phyloP scores from a whole-genome alignment of 2,797 vertebrate genomes.

The Pteropus rufus region DNA sequence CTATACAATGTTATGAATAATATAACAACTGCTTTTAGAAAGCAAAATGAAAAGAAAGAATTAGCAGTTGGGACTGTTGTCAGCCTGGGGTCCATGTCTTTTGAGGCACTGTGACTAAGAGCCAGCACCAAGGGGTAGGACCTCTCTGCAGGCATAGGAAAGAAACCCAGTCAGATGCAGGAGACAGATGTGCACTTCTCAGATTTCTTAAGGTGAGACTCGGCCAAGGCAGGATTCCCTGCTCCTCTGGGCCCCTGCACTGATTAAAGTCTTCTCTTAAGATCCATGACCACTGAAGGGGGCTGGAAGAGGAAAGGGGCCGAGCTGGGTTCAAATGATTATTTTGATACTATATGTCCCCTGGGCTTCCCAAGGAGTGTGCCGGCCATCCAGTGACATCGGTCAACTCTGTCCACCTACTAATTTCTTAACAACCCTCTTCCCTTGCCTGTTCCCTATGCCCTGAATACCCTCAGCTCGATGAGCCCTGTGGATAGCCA shows the following conservation, averaged over 20 bases:
- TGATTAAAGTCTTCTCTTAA: not conserved
- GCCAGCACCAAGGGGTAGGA: not conserved
- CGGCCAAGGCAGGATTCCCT: not conserved
- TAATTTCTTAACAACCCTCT: not conserved
- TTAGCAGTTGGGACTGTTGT: slow-evolving; percentile 57
- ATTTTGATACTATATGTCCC: not conserved
- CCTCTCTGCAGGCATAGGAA: slow-evolving; percentile 16
- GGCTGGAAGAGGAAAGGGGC: not conserved
- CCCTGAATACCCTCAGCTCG: not conserved
- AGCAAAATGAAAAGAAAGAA: slow-evolving; percentile 66
- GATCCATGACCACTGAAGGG: not conserved
- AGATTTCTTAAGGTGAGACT: not conserved
- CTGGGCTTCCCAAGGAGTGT: not conserved
- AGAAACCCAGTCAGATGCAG: not conserved
- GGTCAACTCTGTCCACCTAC: not conserved
- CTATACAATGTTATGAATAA: slow-evolving; percentile 80
- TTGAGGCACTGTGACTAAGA: slow-evolving; percentile 67
- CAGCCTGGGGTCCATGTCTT: slow-evolving; percentile 72
- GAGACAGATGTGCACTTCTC: not conserved
- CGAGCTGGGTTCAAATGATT: slow-evolving; percentile 9
- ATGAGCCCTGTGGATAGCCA: not conserved
- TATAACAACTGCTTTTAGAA: slow-evolving; percentile 80
- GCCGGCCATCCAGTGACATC: not conserved
- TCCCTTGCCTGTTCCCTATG: not conserved
- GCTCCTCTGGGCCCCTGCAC: not conserved